phyloP scores from a whole-genome alignment of 2,113 vertebrate species.

The Mixornis gularis region DNA sequence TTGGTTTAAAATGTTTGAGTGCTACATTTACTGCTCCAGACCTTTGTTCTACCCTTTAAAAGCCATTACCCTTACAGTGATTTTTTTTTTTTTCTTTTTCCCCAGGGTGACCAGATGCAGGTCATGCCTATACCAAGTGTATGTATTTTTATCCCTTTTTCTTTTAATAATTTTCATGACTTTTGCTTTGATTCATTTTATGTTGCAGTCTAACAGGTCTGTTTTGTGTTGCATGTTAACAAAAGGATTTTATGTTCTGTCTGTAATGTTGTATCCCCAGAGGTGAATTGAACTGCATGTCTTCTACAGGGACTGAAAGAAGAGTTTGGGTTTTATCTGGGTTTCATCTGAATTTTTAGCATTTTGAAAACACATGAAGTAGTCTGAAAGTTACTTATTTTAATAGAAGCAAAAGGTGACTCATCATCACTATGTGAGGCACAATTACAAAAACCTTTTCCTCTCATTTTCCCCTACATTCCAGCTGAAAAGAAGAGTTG shows the following conservation, averaged over 20 bases:
- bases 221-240: slow-evolving; percentile 52
- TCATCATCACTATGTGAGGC: not conserved
- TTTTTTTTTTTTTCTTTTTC: slow-evolving; percentile 67
- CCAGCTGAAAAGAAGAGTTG: not conserved
- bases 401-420: not conserved
- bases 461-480: not conserved
- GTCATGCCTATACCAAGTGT: slow-evolving; percentile 91
- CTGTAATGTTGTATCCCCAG: not conserved
- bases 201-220: slow-evolving; percentile 52
- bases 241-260: slow-evolving; percentile 24
- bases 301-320: not conserved
- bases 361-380: not conserved
- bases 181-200: slow-evolving; percentile 62
- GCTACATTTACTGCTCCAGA: slow-evolving; percentile 30
- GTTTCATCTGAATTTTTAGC: not conserved
- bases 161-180: slow-evolving; percentile 59
- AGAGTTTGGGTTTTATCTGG: slow-evolving; percentile 8
- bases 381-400: not conserved
- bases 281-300: not conserved
- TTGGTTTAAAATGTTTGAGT: slow-evolving; percentile 46
- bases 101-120: slow-evolving; percentile 91
- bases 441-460: not conserved
- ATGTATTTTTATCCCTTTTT: slow-evolving; percentile 82
- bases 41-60: slow-evolving; percentile 59
- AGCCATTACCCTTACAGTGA: slow-evolving; percentile 62